Evolutionary conservation across 2,113 vertebrate species (phyloP).

Genomic region (Forbesichthys papilliferus): DNA sequence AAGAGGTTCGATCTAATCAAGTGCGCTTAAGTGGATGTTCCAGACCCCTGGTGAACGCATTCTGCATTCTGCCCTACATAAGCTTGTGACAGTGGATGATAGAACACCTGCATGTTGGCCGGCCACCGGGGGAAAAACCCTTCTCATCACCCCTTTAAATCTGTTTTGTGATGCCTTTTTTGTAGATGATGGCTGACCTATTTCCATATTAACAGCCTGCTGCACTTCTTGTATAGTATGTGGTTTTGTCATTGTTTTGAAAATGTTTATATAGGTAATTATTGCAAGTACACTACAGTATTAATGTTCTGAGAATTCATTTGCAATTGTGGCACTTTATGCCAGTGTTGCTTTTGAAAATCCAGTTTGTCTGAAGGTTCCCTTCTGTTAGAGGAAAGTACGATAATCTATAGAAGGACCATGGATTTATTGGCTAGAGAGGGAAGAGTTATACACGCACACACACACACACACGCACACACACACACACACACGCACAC

Average conservation of each 20-base stretch:
- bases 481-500: too few species aligned
- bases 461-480: too few species aligned
- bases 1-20: constrained; percentile 24
- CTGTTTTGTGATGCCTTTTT: neutral
- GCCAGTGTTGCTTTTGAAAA: too few species aligned
- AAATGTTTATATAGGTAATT: neutral
- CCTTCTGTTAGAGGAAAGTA: too few species aligned
- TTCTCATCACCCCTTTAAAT: neutral
- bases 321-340: too few species aligned
- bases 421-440: too few species aligned
- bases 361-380: too few species aligned
- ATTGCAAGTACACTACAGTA: too few species aligned
- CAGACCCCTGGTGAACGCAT: constrained; percentile 15
- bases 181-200: constrained; percentile 11
- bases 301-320: too few species aligned
- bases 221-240: neutral
- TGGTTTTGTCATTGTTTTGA: neutral
- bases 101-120: constrained; percentile 2
- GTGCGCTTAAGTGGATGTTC: constrained; percentile 21
- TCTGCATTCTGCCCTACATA: neutral
- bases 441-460: too few species aligned
- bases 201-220: constrained; percentile 3
- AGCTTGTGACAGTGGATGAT: constrained; percentile 5
- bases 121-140: constrained; percentile 8
- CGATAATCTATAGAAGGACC: too few species aligned